phyloP scores from a whole-genome alignment of 2,797 vertebrate species.

The Glossophaga mutica region DNA sequence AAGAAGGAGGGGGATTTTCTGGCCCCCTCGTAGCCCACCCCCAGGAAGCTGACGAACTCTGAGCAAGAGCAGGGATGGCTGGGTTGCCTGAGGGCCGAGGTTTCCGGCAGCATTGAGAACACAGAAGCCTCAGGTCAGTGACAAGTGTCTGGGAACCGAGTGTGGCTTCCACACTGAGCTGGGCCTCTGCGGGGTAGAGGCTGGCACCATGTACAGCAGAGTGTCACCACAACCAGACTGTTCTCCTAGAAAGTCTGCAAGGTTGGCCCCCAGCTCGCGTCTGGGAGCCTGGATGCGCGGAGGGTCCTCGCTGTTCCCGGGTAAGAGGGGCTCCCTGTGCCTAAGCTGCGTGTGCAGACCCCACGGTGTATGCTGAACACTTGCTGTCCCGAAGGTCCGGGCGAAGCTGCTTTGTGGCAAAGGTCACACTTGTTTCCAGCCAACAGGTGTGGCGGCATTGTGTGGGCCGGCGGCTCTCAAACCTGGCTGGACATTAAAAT shows the following conservation, averaged over 20 bases:
- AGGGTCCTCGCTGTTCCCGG: no score
- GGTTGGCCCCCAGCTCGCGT: background rate
- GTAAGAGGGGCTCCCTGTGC: background rate
- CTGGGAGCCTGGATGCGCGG: background rate
- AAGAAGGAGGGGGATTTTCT: background rate
- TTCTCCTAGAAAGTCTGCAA: background rate
- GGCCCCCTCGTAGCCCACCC: no score
- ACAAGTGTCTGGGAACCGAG: background rate
- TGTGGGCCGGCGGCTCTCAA: background rate
- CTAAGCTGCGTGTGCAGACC: background rate
- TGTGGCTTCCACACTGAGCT: background rate
- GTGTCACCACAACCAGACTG: background rate
- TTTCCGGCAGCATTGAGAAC: background rate
- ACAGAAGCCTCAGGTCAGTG: no score
- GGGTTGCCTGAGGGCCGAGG: background rate
- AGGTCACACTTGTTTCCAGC: rapidly evolving
- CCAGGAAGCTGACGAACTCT: background rate
- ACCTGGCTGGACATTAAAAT: background rate
- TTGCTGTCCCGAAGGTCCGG: background rate
- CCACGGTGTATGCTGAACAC: background rate
- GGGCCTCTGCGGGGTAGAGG: rapidly evolving
- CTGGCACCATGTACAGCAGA: rapidly evolving
- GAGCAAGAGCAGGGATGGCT: rapidly evolving
- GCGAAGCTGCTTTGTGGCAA: background rate
- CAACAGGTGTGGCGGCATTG: rapidly evolving